Evolutionary conservation across 2,888 invertebrate genomes (phyloP).

Genomic region (Lasioglossum villosulum): DNA sequence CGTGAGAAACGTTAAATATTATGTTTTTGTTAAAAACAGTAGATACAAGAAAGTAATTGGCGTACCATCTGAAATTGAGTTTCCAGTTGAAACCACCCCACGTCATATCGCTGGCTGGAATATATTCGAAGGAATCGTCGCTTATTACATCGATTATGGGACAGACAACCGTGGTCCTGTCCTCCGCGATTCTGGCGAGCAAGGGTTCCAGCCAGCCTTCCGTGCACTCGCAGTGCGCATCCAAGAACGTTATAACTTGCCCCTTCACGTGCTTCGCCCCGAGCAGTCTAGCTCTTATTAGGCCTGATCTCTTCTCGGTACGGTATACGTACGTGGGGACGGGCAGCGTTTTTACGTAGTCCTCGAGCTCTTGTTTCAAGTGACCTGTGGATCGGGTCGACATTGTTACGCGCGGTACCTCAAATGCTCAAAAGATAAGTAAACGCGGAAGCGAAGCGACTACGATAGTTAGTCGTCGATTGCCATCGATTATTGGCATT

Average conservation of each 20-base stretch:
- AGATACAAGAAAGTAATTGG: background rate
- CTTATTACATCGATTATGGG: conserved; percentile 99
- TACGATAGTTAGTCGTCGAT: background rate
- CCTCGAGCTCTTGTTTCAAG: conserved; percentile 94
- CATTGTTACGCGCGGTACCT: background rate
- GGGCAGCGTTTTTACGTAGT: conserved; percentile 94
- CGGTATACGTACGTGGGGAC: conserved; percentile 95
- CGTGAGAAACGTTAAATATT: background rate
- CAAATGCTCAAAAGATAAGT: background rate
- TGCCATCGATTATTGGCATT: background rate
- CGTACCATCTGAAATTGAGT: conserved; percentile 97
- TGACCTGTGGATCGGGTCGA: conserved; percentile 88
- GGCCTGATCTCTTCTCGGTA: conserved; percentile 96
- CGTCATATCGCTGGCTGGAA: conserved; percentile 99
- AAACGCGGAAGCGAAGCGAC: background rate
- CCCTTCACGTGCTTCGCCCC: conserved; percentile 97
- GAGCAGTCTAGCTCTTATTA: conserved; percentile 97
- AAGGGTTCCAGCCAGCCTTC: conserved; percentile 99
- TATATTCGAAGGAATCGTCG: conserved; percentile 99
- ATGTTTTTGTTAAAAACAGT: too few relatives aligned
- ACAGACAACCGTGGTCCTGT: conserved; percentile 97
- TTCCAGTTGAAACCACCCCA: conserved; percentile 99
- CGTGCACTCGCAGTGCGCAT: conserved; percentile 99
- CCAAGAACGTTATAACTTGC: conserved; percentile 97
- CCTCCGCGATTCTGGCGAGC: conserved; percentile 94